phyloP scores from a whole-genome alignment of 2,888 invertebrate species.

The Hedya salicella region DNA sequence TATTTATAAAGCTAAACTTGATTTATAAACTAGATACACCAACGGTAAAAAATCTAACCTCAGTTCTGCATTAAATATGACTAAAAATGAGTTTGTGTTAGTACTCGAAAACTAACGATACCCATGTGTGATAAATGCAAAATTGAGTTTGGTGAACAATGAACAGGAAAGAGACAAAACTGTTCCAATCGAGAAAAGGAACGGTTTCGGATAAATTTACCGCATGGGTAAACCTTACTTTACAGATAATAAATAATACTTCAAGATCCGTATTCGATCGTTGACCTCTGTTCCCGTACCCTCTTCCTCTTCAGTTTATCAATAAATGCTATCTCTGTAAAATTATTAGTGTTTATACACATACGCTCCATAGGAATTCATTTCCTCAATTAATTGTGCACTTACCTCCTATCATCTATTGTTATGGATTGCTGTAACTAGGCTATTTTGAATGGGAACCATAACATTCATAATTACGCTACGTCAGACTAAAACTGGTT shows the following conservation, averaged over 20 bases:
- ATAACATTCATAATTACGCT: slow-evolving; percentile 8
- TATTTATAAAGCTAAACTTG: no score
- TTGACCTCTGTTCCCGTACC: not conserved
- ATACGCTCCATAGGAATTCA: slow-evolving; percentile 17
- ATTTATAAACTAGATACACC: no score
- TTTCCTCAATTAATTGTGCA: slow-evolving; percentile 23
- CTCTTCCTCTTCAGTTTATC: slow-evolving; percentile 17
- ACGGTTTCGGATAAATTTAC: no score
- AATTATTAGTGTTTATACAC: slow-evolving; percentile 22
- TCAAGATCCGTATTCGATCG: slow-evolving; percentile 10
- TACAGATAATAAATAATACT: not conserved
- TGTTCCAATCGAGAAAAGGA: no score
- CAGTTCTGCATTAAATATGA: no score
- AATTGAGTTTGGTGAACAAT: no score
- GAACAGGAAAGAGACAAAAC: no score
- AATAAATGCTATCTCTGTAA: slow-evolving; percentile 21
- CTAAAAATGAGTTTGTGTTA: no score
- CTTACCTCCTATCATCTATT: slow-evolving; percentile 24
- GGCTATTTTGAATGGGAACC: slow-evolving; percentile 6
- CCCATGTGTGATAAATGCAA: no score
- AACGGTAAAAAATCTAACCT: no score
- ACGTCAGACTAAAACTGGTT: not conserved
- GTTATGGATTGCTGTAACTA: slow-evolving; percentile 12
- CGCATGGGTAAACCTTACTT: no score
- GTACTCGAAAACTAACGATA: no score